phyloP scores from a whole-genome alignment of 1,140 invertebrate genomes.

The Parasteatoda tepidariorum region DNA sequence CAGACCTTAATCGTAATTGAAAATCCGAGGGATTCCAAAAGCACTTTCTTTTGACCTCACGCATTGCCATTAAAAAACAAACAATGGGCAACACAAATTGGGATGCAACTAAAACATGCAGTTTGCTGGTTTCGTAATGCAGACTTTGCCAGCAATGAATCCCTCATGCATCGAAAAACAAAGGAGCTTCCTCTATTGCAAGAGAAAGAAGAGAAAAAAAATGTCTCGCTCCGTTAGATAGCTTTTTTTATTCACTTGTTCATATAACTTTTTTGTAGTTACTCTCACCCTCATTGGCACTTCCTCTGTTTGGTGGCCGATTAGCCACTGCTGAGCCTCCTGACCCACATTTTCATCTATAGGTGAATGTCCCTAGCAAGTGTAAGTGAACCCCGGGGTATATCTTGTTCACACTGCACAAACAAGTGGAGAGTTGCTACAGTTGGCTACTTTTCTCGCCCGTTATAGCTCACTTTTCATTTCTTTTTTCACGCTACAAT shows the following conservation, averaged over 20 bases:
- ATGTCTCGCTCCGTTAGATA: conserved; percentile 2
- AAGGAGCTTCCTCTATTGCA: not conserved
- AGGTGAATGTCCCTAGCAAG: conserved; percentile 32
- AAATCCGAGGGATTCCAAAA: too few relatives aligned
- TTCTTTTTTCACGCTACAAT: too few relatives aligned
- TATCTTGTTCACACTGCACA: conserved; percentile 36
- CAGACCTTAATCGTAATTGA: too few relatives aligned
- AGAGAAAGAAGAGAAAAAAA: conserved; percentile 18
- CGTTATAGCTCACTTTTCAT: too few relatives aligned
- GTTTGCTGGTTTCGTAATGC: not conserved
- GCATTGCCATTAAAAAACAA: not conserved
- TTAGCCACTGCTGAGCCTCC: conserved; percentile 31
- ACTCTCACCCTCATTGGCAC: not conserved
- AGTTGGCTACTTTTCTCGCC: conserved; percentile 3
- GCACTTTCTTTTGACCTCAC: too few relatives aligned
- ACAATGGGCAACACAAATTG: not conserved
- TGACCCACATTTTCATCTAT: conserved; percentile 16
- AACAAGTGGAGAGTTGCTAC: conserved; percentile 17
- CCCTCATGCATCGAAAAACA: not conserved
- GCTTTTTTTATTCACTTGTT: not conserved
- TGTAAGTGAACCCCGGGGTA: conserved; percentile 41
- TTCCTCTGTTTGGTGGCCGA: conserved; percentile 20
- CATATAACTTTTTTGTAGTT: not conserved
- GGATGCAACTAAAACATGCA: not conserved
- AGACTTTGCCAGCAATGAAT: not conserved